Base-by-base conservation (phyloP, 2,797 vertebrate genomes). In the Phrynocephalus vlangalii region DNA sequence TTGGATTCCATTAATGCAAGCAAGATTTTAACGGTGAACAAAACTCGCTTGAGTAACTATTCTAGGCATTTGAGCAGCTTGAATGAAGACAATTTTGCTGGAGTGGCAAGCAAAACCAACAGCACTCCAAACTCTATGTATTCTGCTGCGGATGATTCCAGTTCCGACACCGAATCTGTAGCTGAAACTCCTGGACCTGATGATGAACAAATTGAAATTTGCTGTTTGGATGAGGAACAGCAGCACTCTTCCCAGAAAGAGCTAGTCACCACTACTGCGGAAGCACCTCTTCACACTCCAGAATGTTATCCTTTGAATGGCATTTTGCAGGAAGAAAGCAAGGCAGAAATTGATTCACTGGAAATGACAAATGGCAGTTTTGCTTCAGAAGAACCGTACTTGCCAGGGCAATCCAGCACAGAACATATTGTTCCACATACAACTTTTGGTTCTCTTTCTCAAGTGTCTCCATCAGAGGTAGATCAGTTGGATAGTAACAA, bases 201-300 rank as follows among this genome's bases (percentile, higher is more conserved):
- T 44, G 98, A 98, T 50, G 98, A 98, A 30, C 96, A 97, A 76
- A 96, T 98, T 82, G 98, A 99, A 94, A 96, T 98, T 44, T 98
- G 96, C 92, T 97, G 96, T 44, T 5, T 22, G 10, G 91, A 88
- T 0, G 60, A 87, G 0, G 88, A 92, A 48, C 87, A 0, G 0
- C 60, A 38, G 9, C 82, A 85, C 24, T 33, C 81, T 0, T 0
- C 28, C 8, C 87, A 88, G 68, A 90, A 92, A 1, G 80, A 91
- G 72, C 82, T 24, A 83, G 81, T 76, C 5, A 16, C 28, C 0
- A 4, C 86, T 56, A 11, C 83, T 9, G 4, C 56, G 52, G 84
- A 5, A 0, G 33, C 33, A 8, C 85, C 87, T 4, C 67, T 85
- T 83, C 79, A n/a, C 87, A 90, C 86, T 11, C 13, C 20, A 0